Base-by-base conservation (phyloP, 1,140 invertebrate genomes). In the Brachionus rubens region DNA sequence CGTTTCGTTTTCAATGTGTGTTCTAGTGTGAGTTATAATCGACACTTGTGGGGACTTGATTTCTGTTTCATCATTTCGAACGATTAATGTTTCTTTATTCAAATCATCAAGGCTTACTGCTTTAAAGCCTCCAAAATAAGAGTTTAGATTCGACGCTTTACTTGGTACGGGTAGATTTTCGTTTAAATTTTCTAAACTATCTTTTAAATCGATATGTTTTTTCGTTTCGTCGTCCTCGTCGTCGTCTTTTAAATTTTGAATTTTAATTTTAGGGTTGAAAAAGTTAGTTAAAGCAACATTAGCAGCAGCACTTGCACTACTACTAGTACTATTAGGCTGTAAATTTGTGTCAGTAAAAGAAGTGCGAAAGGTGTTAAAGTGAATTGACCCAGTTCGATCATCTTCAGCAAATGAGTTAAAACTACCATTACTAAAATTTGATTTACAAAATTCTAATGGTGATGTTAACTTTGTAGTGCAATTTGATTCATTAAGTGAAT, bases 231-330 rank as follows among this genome's bases (percentile, higher is more conserved):
- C 24, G 19, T 41, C 33, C n/a, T 46, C 9, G 3, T 36, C 24
- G 19, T 41, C 33, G 40, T 65, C 59, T 65, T 65, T 65, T 59
- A 59, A 59, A 59, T 59, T 40, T 59, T 59, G 24, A 59, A 59
- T 59, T 28, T 59, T 59, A 59, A 59, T 59, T 59, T 36, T 40
- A 40, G 54, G 54, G 9, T 16, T n/a, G 36, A 16, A 33, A 59
- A 5, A 9, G 9, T 33, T 59, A 40, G 3, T 59, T 59, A 59
- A 59, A 59, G 54, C 54, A 19, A 33, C n/a, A 59, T 36, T 59
- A 59, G 26, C 19, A 30, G 10, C 33, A 59, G 54, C n/a, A n/a
- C n/a, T n/a, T n/a, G n/a, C n/a, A n/a, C n/a, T n/a, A n/a, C n/a
- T n/a, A n/a, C n/a, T n/a, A n/a, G n/a, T n/a, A n/a, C n/a, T n/a